Conservation (phyloP, 2,113 vertebrate genomes). For the Plotosus lineatus region DNA sequence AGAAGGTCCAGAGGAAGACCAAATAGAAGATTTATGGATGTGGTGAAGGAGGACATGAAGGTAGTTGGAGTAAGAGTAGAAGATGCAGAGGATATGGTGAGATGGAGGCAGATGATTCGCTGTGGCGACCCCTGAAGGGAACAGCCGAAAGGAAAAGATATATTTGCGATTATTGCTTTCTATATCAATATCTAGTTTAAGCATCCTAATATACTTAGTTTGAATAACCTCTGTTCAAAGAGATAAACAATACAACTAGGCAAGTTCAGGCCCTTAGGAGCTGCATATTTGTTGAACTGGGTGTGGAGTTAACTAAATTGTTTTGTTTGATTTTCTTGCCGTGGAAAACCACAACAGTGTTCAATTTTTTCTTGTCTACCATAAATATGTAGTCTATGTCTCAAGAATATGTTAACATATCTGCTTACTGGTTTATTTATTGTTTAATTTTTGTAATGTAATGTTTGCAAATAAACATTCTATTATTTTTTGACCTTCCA, state of each 20-base stretch:
- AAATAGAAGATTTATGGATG: no score
- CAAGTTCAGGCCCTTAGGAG: slow-evolving; percentile 18
- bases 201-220: no score
- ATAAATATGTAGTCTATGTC: background rate
- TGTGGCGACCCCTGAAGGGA: no score
- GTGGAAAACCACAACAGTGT: background rate
- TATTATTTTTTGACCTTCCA: background rate
- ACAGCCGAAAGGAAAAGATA: no score
- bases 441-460: background rate
- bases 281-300: slow-evolving; percentile 32
- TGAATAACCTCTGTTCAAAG: background rate
- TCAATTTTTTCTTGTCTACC: background rate
- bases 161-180: no score
- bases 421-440: no score
- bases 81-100: no score
- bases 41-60: no score
- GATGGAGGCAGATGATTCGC: no score
- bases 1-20: no score
- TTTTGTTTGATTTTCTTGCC: background rate
- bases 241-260: background rate
- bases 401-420: background rate
- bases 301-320: slow-evolving; percentile 2
- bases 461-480: background rate
- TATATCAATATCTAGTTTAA: no score
- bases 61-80: no score